Conservation (phyloP, 1,140 invertebrate genomes). For the Cydia pomonella region DNA sequence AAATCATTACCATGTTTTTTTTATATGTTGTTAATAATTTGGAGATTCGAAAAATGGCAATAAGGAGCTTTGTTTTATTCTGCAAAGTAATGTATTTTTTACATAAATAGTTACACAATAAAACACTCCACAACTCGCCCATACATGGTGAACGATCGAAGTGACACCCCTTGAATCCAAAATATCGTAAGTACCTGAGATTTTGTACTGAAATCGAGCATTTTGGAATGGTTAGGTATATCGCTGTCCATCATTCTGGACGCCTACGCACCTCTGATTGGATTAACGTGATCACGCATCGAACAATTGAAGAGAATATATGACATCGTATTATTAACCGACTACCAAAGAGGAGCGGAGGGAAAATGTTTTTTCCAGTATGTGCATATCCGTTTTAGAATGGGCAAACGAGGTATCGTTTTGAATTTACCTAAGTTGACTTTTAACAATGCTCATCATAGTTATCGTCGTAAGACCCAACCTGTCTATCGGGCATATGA, state of each 20-base stretch:
- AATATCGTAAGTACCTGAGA: not conserved
- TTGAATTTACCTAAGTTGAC: no score
- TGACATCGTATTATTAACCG: not conserved
- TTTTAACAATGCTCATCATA: no score
- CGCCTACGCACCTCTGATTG: slow-evolving; percentile 5
- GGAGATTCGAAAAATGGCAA: no score
- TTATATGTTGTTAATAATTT: no score
- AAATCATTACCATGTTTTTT: no score
- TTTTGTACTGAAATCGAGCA: not conserved
- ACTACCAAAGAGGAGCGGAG: not conserved
- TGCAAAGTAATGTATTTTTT: not conserved
- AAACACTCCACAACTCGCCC: not conserved
- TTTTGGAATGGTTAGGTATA: not conserved
- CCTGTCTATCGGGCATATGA: no score
- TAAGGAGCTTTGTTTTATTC: no score
- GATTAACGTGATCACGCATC: slow-evolving; percentile 8
- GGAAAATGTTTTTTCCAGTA: not conserved
- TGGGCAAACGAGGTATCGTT: no score
- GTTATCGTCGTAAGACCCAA: no score
- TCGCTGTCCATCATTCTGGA: slow-evolving; percentile 6
- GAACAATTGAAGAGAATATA: not conserved
- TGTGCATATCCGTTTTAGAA: no score
- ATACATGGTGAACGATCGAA: not conserved
- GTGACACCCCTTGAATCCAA: not conserved
- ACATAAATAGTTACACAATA: not conserved